Base-by-base conservation (phyloP, 2,113 vertebrate genomes). In the Gymnarchus niloticus region DNA sequence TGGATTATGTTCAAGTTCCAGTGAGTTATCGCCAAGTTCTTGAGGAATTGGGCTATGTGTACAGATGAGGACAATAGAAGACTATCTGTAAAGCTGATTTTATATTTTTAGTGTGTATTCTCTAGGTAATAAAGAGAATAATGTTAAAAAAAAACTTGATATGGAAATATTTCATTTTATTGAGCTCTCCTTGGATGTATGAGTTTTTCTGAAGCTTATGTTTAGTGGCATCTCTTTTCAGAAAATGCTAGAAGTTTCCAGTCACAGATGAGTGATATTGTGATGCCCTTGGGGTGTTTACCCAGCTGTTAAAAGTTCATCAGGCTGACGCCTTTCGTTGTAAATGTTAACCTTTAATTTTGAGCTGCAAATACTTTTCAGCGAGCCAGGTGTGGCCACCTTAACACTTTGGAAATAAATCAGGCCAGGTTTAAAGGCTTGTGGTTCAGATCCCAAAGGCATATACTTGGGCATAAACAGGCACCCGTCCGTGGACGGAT, bases 51-150 rank as follows among this genome's bases (percentile, higher is more conserved):
- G n/a, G 41, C 51, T 56, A 6, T 83, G 33, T 73, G 19, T 73
- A 73, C 65, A 37, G 37, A 33, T 33, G 51, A 87, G 83, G 87
- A 87, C 85, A 82, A 81, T 54, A 57, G 65, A 83, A 88, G 25
- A 48, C 51, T 82, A 49, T 81, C 28, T 33, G 44, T 48, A 28
- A 25, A 51, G 8, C 44, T 49, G 77, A 81, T 51, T 81, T 21
- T 28, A n/a, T 81, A 17, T 49, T 25, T 49, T 73, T 73, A 73
- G 65, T 73, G 41, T 73, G 33, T 73, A 9, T 37, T 33, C 65
- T 73, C 65, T 19, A 73, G 65, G 12, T 73, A 73, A 37, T 7
- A 19, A 33, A 14, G 65, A 41, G 33, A 69, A 12, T 41, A 17
- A 73, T 73, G n/a, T 6, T 33, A 41, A 17, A 33, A 73, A 41